Base-by-base conservation (phyloP, 2,797 vertebrate genomes). In the Acipenser ruthenus region DNA sequence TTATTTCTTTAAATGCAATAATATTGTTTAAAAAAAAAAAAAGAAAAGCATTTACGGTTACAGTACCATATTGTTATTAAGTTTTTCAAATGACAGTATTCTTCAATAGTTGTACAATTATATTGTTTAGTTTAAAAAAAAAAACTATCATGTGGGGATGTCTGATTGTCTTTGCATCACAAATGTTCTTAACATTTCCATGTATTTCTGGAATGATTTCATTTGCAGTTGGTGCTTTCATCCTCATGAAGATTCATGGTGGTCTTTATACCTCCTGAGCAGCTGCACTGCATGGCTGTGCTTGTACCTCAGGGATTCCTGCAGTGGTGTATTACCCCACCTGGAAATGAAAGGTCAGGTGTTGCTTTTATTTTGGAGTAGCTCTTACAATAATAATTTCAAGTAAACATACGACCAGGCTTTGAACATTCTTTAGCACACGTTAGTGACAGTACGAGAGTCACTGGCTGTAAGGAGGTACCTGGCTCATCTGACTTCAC, bases 311-410 rank as follows among this genome's bases (percentile, higher is more conserved):
- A 72, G 51, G 52, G 86, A 84, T 68, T 87, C 84, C 65, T 86
- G 81, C 68, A 87, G 72, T 6, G 86, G 71, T 49, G 79, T 84
- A 72, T 83, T 82, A 64, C 84, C 87, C 86, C 86, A 88, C 56
- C 87, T 88, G 82, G 6, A 11, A 52, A 67, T 15, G 71, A 56
- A 48, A 56, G 52, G 3, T 63, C 6, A 71, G 47, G 23, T 37
- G 23, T 49, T 11, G 10, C 8, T 8, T n/a, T 37, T 7, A 65
- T 62, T 50, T 48, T 49, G 15, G 1, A 15, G 53, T 15, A 37
- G 23, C 23, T 37, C 23, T 37, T 37, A 37, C 23, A 37, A 37
- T 37, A 37, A 37, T 37, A 37, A 37, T 37, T 37, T 37, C 23
- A 37, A 37, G 23, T 37, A 37, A 37, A 37, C 23, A 37, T 37